phyloP scores from a whole-genome alignment of 2,113 vertebrate species.

The Psammodynastes pulverulentus region DNA sequence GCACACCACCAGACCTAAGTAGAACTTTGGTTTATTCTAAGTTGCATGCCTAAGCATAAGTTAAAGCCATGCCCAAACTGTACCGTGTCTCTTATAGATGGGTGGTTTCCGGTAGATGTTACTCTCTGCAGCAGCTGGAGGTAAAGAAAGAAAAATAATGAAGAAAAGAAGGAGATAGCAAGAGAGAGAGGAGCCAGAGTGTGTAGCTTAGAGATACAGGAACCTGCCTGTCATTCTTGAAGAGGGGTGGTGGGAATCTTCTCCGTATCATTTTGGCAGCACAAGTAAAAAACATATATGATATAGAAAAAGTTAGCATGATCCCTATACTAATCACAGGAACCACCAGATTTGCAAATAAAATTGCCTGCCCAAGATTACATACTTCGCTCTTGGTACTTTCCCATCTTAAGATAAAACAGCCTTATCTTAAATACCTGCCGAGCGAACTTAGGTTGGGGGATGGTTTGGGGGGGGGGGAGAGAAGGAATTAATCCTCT shows the following conservation, averaged over 20 bases:
- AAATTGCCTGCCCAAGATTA: not conserved
- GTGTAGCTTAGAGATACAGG: not conserved
- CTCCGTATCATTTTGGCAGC: not conserved
- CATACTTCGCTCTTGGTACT: not conserved
- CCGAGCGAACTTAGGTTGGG: not conserved
- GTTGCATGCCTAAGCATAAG: not conserved
- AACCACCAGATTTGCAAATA: slow-evolving; percentile 47
- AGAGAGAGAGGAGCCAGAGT: slow-evolving; percentile 47
- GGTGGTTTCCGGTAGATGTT: slow-evolving; percentile 98
- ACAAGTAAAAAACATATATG: not conserved
- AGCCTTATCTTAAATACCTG: not conserved
- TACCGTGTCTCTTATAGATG: slow-evolving; percentile 98
- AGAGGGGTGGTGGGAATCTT: not conserved
- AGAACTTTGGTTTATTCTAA: not conserved
- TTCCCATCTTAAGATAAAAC: not conserved
- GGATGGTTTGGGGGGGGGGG: slow-evolving; percentile 5
- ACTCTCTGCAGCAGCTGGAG: slow-evolving; percentile 86
- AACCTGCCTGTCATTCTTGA: not conserved
- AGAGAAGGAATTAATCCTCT: not conserved
- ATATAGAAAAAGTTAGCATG: not conserved
- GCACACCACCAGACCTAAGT: not conserved
- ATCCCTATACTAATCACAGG: not conserved
- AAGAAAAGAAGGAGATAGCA: slow-evolving; percentile 35
- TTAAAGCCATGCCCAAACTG: slow-evolving; percentile 55
- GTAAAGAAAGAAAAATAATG: slow-evolving; percentile 67